Evolutionary conservation across 2,797 vertebrate genomes (phyloP).

Genomic region (Podarcis lilfordi): DNA sequence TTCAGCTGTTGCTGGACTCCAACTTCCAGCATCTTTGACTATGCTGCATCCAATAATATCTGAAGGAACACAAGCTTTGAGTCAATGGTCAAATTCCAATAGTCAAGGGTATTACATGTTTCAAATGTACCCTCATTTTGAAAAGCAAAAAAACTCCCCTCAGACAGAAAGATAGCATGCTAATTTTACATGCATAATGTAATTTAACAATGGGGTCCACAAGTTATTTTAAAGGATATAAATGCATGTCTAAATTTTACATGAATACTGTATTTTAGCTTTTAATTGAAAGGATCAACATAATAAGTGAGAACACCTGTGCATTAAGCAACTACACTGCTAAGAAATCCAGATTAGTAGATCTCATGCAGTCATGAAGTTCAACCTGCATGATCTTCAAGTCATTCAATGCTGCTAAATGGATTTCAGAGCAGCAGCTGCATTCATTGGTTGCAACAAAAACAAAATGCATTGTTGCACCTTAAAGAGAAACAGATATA

Average conservation of each 20-base stretch:
- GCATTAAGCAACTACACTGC: background rate
- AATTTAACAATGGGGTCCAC: background rate
- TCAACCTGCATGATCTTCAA: background rate
- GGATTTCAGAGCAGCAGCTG: background rate
- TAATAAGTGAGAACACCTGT: background rate
- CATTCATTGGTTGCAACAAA: background rate
- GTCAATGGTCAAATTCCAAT: background rate
- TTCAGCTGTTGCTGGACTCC: background rate
- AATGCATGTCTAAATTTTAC: too few species aligned
- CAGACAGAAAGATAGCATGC: too few species aligned
- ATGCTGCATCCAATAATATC: background rate
- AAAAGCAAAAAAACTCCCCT: background rate
- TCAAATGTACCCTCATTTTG: too few species aligned
- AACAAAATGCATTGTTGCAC: background rate
- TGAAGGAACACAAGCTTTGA: background rate
- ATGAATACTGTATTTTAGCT: background rate
- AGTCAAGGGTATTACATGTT: background rate
- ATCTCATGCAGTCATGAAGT: constrained; percentile 2
- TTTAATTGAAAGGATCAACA: background rate
- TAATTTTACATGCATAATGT: background rate
- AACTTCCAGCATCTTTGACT: background rate
- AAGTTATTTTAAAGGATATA: background rate
- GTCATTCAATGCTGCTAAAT: constrained; percentile 4
- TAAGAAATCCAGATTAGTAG: background rate
- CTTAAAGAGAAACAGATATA: background rate